A percentile compares a stretch with the other conserved stretches of the same genome.
Evolutionary conservation across 2,113 vertebrate species (phyloP).

Genomic region (Candoia aspera): DNA sequence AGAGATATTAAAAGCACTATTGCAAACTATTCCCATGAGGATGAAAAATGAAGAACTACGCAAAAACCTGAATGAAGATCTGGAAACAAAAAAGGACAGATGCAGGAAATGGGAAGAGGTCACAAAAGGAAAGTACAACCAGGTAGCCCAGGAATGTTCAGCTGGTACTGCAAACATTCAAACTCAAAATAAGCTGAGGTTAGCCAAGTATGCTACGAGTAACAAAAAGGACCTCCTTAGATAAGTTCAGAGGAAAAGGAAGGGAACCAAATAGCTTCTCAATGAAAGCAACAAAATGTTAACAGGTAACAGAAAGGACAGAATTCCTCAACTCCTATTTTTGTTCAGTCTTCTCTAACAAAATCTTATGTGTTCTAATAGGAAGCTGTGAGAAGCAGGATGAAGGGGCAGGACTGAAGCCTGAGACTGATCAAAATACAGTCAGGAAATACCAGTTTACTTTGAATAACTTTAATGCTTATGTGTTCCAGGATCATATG

Average conservation of each 20-base stretch:
- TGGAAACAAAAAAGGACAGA: neutral
- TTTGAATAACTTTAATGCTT: no score
- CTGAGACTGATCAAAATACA: no score
- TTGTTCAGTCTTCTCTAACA: neutral
- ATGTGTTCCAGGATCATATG: neutral
- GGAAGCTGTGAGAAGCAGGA: no score
- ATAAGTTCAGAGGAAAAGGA: neutral
- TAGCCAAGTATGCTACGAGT: neutral
- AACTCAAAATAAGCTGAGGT: neutral
- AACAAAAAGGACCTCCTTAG: neutral
- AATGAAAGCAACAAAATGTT: neutral
- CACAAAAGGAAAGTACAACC: neutral
- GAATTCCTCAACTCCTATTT: neutral
- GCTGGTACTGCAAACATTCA: neutral
- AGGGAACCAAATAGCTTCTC: no score
- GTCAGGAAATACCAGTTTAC: no score
- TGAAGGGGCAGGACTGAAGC: no score
- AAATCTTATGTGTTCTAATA: neutral
- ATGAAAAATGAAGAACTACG: neutral
- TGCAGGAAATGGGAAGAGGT: neutral
- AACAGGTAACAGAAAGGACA: neutral
- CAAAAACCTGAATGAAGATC: neutral
- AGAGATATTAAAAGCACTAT: neutral
- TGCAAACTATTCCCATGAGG: neutral
- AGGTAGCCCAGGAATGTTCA: neutral